These are phyloP conservation scores for Drosophila formosana DNA, from an alignment of 2,888 invertebrate species.

Conservation along the genomic window DNA sequence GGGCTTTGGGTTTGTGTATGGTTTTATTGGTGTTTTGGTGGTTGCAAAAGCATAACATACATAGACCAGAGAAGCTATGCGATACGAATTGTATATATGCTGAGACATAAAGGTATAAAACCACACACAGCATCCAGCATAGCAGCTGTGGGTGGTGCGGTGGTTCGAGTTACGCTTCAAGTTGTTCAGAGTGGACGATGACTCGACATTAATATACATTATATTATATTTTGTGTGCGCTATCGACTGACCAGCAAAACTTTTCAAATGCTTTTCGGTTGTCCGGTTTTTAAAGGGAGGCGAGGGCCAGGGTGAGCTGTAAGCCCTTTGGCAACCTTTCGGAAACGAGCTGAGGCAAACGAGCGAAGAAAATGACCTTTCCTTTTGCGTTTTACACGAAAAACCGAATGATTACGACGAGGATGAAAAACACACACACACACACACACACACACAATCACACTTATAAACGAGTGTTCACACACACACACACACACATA, in stretches of 20 bases:
- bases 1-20: conserved; percentile 16
- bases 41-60: conserved; percentile 62
- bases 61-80: conserved; percentile 19
- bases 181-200: conserved; percentile 61
- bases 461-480: conserved; percentile 6
- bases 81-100: conserved; percentile 31
- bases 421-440: conserved; percentile 38
- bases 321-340: conserved; percentile 78
- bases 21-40: conserved; percentile 56
- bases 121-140: conserved; percentile 56
- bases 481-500: conserved; percentile 23
- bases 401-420: conserved; percentile 65
- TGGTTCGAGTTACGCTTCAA: conserved; percentile 50
- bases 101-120: conserved; percentile 62
- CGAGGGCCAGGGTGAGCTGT: conserved; percentile 6
- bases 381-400: conserved; percentile 72
- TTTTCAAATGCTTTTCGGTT: conserved; percentile 65
- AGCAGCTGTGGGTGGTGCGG: conserved; percentile 17
- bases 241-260: conserved; percentile 74
- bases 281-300: conserved; percentile 2
- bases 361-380: conserved; percentile 78
- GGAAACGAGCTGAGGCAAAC: conserved; percentile 64
- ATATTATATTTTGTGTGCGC: conserved; percentile 64
- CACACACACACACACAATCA: conserved; percentile 19
- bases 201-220: conserved; percentile 76